Percentiles rank a stretch among this genome's conserved stretches.
Conservation (phyloP, 2,888 invertebrate genomes). For the Melinopterus prodromus region DNA sequence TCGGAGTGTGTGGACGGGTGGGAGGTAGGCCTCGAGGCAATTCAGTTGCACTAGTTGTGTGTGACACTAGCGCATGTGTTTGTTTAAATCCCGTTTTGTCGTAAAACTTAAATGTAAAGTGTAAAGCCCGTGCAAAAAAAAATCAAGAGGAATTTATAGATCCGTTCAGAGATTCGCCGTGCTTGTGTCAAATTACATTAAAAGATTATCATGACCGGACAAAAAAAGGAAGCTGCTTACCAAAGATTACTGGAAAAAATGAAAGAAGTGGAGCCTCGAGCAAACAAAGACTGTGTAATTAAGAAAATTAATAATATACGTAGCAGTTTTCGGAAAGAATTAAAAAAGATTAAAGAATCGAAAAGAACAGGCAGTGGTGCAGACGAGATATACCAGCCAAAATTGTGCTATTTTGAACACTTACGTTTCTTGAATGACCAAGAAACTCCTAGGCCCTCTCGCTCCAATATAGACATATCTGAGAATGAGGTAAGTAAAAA, state of each 20-base stretch:
- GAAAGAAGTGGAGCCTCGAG: conserved; percentile 33
- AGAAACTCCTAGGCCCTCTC: conserved; percentile 12
- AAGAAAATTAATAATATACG: conserved; percentile 41
- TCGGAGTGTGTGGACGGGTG: too few relatives aligned
- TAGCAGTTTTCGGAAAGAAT: conserved; percentile 37
- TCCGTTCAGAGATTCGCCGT: conserved; percentile 36
- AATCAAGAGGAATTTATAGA: too few relatives aligned
- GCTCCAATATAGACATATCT: neutral
- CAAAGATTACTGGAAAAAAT: neutral
- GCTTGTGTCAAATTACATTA: conserved; percentile 35
- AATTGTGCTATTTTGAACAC: conserved; percentile 30
- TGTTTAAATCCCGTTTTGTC: too few relatives aligned
- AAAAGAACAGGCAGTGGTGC: conserved; percentile 10
- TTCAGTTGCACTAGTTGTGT: too few relatives aligned
- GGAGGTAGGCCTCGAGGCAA: too few relatives aligned
- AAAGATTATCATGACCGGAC: conserved; percentile 34
- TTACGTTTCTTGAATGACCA: conserved; percentile 29
- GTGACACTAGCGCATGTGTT: too few relatives aligned
- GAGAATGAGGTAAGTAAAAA: conserved; percentile 20
- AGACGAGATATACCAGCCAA: conserved; percentile 23
- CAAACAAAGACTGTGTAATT: conserved; percentile 35
- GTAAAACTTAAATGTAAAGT: too few relatives aligned
- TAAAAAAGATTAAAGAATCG: conserved; percentile 31
- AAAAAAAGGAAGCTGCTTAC: conserved; percentile 11
- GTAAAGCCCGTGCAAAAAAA: too few relatives aligned